Conservation (phyloP, 2,888 invertebrate species). For the Euproctis similis region DNA sequence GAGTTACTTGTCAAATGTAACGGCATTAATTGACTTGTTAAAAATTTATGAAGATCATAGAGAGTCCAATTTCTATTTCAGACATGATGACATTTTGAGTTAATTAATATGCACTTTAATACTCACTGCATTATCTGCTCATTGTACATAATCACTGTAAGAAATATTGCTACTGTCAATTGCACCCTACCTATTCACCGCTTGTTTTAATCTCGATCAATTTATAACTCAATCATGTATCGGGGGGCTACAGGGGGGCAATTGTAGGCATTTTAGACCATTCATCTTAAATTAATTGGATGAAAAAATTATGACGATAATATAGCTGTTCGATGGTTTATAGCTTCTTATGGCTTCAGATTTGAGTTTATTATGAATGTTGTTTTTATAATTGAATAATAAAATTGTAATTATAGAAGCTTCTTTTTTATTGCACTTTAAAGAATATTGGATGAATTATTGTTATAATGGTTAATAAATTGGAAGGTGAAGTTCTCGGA, state of each 20-base stretch:
- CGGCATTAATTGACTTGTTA: too few relatives aligned
- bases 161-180: slow-evolving; percentile 24
- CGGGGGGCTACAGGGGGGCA: slow-evolving; percentile 5
- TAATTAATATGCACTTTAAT: not conserved
- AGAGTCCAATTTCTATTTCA: too few relatives aligned
- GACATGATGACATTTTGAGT: not conserved
- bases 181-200: slow-evolving; percentile 23
- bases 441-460: too few relatives aligned
- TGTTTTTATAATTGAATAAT: not conserved
- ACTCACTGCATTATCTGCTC: slow-evolving; percentile 2
- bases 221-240: slow-evolving; percentile 26
- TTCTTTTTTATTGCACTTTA: too few relatives aligned
- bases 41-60: too few relatives aligned
- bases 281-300: slow-evolving; percentile 25
- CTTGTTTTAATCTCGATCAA: slow-evolving; percentile 19
- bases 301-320: slow-evolving; percentile 16
- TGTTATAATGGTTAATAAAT: too few relatives aligned
- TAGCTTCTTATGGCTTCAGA: not conserved
- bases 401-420: too few relatives aligned
- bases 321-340: too few relatives aligned
- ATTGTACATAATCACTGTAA: slow-evolving; percentile 17
- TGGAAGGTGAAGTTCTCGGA: too few relatives aligned
- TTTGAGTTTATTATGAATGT: not conserved
- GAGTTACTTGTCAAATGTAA: too few relatives aligned
- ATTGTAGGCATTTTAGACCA: slow-evolving; percentile 15